A percentile compares a stretch with the other conserved stretches of the same genome.
These are phyloP conservation scores for Saguinus midas DNA, from an alignment of 2,113 vertebrate species.

Conservation along the genomic window DNA sequence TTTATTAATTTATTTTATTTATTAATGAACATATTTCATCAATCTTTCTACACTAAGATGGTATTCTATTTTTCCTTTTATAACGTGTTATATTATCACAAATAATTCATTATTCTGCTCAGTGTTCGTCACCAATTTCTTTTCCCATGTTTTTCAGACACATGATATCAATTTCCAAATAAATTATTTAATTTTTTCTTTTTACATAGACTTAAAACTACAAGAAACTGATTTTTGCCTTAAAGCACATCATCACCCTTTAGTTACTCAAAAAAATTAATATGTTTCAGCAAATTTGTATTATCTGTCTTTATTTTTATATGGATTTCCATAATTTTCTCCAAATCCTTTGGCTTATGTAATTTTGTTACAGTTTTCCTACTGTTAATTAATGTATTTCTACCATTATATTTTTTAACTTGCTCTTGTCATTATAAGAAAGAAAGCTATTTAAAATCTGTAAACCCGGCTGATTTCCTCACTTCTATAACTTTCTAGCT, in stretches of 20 bases:
- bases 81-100: not conserved
- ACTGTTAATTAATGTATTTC: not conserved
- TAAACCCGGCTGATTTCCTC: not conserved
- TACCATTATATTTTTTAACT: not conserved
- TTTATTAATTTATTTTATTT: not conserved
- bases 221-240: not conserved
- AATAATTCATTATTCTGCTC: not conserved
- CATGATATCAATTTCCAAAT: not conserved
- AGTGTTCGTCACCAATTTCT: not conserved
- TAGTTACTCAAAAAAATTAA: not conserved
- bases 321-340: not conserved
- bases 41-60: not conserved
- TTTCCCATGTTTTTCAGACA: not conserved
- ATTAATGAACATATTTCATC: not conserved
- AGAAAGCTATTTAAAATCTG: not conserved
- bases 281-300: not conserved
- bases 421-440: not conserved
- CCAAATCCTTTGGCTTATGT: not conserved
- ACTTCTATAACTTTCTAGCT: not conserved
- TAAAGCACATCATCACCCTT: not conserved
- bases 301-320: not conserved
- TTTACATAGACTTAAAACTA: not conserved
- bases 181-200: not conserved
- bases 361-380: not conserved
- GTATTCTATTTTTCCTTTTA: not conserved